Evolutionary conservation across 2,888 invertebrate species (phyloP).

Genomic region (Gryllus longicercus): DNA sequence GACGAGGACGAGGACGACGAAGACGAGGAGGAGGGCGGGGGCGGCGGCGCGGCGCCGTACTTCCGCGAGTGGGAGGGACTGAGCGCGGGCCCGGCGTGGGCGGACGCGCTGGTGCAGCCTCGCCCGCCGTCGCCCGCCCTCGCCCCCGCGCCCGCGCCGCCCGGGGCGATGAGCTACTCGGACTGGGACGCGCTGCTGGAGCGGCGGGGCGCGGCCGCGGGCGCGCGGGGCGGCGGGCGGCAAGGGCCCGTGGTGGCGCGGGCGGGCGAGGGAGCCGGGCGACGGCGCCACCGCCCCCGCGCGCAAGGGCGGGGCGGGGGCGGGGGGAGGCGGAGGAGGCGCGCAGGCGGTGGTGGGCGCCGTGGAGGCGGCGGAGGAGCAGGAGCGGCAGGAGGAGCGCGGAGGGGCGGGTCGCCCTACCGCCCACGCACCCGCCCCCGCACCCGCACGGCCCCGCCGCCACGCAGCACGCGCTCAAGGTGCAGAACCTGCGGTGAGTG

Average conservation of each 20-base stretch:
- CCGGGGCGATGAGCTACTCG: neutral
- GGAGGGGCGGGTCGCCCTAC: too few relatives aligned
- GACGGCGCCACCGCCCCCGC: neutral
- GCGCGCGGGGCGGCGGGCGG: neutral
- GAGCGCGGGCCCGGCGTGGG: neutral
- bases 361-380: neutral
- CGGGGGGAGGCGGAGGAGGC: neutral
- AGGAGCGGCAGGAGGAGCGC: too few relatives aligned
- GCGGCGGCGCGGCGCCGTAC: neutral
- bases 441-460: neutral
- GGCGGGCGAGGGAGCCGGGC: neutral
- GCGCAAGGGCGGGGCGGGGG: neutral
- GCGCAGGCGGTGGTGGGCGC: neutral
- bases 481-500: neutral
- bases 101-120: neutral
- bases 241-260: neutral
- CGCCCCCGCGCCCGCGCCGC: too few relatives aligned
- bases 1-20: neutral
- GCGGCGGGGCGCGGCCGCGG: neutral
- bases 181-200: constrained; percentile 9
- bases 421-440: neutral
- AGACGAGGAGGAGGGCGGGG: neutral
- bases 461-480: neutral
- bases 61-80: neutral
- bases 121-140: too few relatives aligned